Evolutionary conservation across 2,797 vertebrate genomes (phyloP), one percentile per base, ranked within the genome.

Genomic region (Syndactyla subalaris): DNA sequence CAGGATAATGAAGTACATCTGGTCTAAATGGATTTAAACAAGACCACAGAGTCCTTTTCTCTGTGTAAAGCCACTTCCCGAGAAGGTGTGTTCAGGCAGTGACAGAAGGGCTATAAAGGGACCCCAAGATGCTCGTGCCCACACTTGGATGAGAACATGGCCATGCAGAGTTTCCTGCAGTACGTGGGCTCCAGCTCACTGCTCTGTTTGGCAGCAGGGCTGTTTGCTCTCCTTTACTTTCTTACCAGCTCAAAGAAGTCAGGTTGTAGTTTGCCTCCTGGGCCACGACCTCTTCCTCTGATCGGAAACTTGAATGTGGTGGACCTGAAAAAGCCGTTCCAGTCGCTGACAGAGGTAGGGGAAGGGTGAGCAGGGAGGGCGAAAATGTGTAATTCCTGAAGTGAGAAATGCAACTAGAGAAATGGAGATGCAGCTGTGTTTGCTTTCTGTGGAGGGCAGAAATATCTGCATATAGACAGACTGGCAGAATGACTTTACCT

Each of bases 271-370:
- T 67, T 97, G 68, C 97, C 97, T 66, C 96, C 97, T 7, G 97
- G 97, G 65, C 97, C 97, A 32, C 46, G 63, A 58, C 96, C 97
- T 62, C 93, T 97, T 86, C 97, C 97, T 76, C 57, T 97, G 36
- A 96, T 97, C 0, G 97, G 97, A 32, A 97, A 97, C 82, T 71
- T 97, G 94, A 94, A 97, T 1, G 62, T 95, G 68, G 87, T 97
- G 85, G 95, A 97, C 71, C 89, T 97, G 85, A 97, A 88, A 39
- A 96, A 96, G 94, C 97, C 94, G 0, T 96, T 97, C 94, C 86
- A 95, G 83, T 97, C 96, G 0, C 94, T 97, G 93, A 92, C 88
- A 52, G 92, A 97, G 97, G 97, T 97, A 97, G 76, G 96, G 63
- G 22, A 59, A 58, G 85, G 68, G 36, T 0, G 0, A 89, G 72